Percentiles rank a stretch among this genome's conserved stretches.
phyloP scores from a whole-genome alignment of 2,113 vertebrate genomes.

The Coptodon rendalli region DNA sequence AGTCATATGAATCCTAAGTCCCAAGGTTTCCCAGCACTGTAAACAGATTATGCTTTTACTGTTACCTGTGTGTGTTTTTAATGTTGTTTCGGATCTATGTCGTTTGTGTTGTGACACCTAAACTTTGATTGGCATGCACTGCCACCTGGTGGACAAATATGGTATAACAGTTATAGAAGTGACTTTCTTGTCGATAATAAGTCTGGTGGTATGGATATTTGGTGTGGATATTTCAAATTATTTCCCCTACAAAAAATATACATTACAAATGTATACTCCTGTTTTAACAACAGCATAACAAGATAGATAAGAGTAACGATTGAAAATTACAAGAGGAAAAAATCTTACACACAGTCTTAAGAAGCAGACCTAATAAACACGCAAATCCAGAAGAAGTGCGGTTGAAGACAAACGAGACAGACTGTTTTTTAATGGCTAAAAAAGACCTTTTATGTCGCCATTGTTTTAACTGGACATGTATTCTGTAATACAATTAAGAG shows the following conservation, averaged over 20 bases:
- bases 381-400: not conserved
- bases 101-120: not conserved
- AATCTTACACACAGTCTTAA: not conserved
- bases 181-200: not conserved
- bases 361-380: not conserved
- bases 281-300: not conserved
- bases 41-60: not conserved
- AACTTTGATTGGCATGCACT: not conserved
- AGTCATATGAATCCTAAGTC: not conserved
- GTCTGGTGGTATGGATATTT: not conserved
- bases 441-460: not conserved
- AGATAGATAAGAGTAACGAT: fast-evolving
- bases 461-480: not conserved
- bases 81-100: not conserved
- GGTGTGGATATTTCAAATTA: not conserved
- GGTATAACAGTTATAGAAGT: too few species aligned
- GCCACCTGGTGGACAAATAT: conserved; percentile 9
- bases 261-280: not conserved
- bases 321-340: not conserved
- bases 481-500: not conserved
- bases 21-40: not conserved
- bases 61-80: not conserved
- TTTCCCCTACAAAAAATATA: not conserved
- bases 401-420: fast-evolving
- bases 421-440: not conserved